phyloP scores from a whole-genome alignment of 2,797 vertebrate genomes.

The Argentina silus region DNA sequence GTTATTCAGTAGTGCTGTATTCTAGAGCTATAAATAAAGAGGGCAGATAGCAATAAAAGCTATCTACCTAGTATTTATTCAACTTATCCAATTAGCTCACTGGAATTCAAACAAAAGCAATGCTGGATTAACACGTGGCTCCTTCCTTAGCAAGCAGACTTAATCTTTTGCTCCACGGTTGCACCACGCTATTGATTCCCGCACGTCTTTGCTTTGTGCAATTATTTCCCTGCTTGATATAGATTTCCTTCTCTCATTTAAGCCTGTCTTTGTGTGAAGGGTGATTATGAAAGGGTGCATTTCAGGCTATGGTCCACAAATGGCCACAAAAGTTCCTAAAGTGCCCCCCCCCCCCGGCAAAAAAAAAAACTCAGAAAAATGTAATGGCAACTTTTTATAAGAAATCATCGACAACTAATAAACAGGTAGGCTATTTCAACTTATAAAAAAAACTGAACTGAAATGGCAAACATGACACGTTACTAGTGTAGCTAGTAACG shows the following conservation, averaged over 20 bases:
- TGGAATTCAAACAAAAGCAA: slow-evolving; percentile 2
- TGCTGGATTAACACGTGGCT: slow-evolving; percentile 1
- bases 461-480: neutral
- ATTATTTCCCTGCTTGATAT: slow-evolving; percentile 5
- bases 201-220: slow-evolving; percentile 6
- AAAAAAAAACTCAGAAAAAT: no score
- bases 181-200: slow-evolving; percentile 3
- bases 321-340: neutral
- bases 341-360: no score
- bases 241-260: neutral
- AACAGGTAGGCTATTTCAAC: no score
- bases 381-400: no score
- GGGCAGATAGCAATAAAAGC: neutral
- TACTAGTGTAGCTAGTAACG: no score
- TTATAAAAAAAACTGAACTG: no score
- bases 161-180: slow-evolving; percentile 9
- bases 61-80: neutral
- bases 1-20: neutral
- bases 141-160: slow-evolving; percentile 18
- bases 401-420: no score
- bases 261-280: neutral
- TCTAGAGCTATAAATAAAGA: neutral
- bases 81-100: slow-evolving; percentile 18
- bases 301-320: neutral
- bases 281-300: neutral